phyloP scores from a whole-genome alignment of 2,797 vertebrate species.

The Melanotaenia nigrans region DNA sequence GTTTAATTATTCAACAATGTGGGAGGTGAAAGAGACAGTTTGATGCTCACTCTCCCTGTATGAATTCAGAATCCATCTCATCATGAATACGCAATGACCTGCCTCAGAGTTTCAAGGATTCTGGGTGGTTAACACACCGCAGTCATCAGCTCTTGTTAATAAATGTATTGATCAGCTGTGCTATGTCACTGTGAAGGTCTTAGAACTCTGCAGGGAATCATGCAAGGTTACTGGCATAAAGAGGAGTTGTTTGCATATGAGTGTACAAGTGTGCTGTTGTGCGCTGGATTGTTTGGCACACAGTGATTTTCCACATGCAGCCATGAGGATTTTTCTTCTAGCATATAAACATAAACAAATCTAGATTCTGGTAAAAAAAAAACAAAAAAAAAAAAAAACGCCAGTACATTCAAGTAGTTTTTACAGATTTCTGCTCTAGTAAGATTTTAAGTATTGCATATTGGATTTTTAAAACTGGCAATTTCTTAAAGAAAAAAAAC shows the following conservation, averaged over 20 bases:
- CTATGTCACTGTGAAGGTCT: slow-evolving; percentile 17
- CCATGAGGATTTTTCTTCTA: not conserved
- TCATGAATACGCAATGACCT: slow-evolving; percentile 37
- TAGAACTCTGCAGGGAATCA: slow-evolving; percentile 14
- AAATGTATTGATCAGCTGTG: slow-evolving; percentile 41
- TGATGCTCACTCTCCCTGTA: slow-evolving; percentile 24
- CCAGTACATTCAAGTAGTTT: too few species aligned
- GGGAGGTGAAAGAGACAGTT: slow-evolving; percentile 28
- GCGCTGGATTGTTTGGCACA: too few species aligned
- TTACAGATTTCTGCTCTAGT: too few species aligned
- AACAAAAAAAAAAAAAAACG: too few species aligned
- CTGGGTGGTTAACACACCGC: slow-evolving; percentile 5
- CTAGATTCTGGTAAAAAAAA: too few species aligned
- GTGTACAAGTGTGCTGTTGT: not conserved
- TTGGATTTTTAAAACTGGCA: too few species aligned
- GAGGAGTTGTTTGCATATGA: not conserved
- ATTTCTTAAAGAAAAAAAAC: too few species aligned
- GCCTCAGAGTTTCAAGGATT: slow-evolving; percentile 38
- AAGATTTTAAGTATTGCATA: too few species aligned
- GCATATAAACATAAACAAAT: too few species aligned
- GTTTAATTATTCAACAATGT: slow-evolving; percentile 47
- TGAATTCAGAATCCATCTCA: slow-evolving; percentile 36
- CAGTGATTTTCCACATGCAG: not conserved
- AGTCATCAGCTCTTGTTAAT: slow-evolving; percentile 42
- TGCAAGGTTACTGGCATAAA: slow-evolving; percentile 6